A percentile compares a stretch with the other conserved stretches of the same genome.
Evolutionary conservation across 2,888 invertebrate species (phyloP).

Genomic region (Drosophila melanocephala): DNA sequence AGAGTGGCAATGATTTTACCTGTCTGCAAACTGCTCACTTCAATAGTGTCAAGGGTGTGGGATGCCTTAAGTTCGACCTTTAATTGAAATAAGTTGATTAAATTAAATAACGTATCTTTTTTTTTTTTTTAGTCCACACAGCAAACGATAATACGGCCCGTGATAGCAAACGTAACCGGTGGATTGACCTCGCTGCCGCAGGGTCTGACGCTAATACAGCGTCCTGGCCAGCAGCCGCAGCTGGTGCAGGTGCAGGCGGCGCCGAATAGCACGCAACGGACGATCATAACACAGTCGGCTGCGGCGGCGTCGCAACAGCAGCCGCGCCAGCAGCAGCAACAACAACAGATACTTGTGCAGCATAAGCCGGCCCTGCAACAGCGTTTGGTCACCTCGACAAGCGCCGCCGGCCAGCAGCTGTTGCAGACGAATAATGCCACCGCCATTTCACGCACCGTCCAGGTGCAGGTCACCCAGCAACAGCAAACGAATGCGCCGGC

Average conservation of each 20-base stretch:
- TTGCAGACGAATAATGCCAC: constrained; percentile 33
- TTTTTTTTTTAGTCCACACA: constrained; percentile 75
- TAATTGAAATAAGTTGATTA: background rate
- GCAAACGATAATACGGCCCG: constrained; percentile 85
- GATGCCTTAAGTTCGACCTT: background rate
- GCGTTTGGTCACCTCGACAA: constrained; percentile 79
- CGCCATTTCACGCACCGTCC: constrained; percentile 78
- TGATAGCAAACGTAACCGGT: constrained; percentile 82
- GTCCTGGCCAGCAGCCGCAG: constrained; percentile 85
- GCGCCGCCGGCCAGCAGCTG: constrained; percentile 58
- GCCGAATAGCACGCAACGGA: constrained; percentile 82
- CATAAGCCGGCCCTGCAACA: constrained; percentile 82
- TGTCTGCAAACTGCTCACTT: background rate
- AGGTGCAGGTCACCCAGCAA: constrained; percentile 80
- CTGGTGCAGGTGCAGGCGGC: constrained; percentile 85
- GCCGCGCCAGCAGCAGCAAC: constrained; percentile 83
- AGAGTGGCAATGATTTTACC: background rate
- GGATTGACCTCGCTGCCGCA: constrained; percentile 84
- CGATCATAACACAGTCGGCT: constrained; percentile 83
- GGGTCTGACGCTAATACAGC: constrained; percentile 85
- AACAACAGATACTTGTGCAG: constrained; percentile 81
- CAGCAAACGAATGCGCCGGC: constrained; percentile 70
- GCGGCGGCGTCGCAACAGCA: constrained; percentile 77
- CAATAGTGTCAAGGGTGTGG: background rate
- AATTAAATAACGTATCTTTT: constrained; percentile 1